A percentile compares a stretch with the other conserved stretches of the same genome.
These are phyloP conservation scores for Tichodroma muraria DNA, from an alignment of 2,113 vertebrate genomes.

Conservation along the genomic window DNA sequence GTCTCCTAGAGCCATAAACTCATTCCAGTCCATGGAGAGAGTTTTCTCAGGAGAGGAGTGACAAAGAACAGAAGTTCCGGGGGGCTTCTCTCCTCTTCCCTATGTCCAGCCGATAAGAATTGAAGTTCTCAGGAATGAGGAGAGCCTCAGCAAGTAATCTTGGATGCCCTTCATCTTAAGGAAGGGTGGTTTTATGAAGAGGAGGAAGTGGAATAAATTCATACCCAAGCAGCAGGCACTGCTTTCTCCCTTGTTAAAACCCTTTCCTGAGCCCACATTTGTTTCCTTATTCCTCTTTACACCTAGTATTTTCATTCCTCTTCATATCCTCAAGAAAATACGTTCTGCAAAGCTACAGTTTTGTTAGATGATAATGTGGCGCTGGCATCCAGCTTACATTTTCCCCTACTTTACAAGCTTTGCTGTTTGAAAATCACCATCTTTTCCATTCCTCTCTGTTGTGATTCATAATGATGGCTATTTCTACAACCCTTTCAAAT, in stretches of 20 bases:
- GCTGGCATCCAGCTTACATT: background rate
- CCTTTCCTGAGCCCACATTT: background rate
- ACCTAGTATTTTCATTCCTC: background rate
- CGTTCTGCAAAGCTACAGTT: background rate
- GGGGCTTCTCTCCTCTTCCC: background rate
- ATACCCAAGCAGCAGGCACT: background rate
- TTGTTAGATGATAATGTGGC: background rate
- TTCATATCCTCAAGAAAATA: background rate
- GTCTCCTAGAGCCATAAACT: background rate
- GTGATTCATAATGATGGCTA: conserved; percentile 59
- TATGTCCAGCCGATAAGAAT: background rate
- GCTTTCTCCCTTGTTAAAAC: background rate
- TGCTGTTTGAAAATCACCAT: conserved; percentile 27
- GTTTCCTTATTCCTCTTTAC: background rate
- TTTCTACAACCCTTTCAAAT: conserved; percentile 65
- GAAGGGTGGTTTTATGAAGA: background rate
- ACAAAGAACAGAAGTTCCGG: background rate
- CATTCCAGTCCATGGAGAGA: background rate
- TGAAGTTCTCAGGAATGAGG: background rate
- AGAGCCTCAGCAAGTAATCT: background rate
- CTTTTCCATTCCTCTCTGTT: conserved; percentile 19
- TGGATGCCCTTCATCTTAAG: background rate
- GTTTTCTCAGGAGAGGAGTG: background rate
- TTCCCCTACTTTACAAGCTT: background rate
- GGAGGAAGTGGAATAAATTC: background rate